Conservation (phyloP, 2,113 vertebrate species). For the Colaptes auratus region DNA sequence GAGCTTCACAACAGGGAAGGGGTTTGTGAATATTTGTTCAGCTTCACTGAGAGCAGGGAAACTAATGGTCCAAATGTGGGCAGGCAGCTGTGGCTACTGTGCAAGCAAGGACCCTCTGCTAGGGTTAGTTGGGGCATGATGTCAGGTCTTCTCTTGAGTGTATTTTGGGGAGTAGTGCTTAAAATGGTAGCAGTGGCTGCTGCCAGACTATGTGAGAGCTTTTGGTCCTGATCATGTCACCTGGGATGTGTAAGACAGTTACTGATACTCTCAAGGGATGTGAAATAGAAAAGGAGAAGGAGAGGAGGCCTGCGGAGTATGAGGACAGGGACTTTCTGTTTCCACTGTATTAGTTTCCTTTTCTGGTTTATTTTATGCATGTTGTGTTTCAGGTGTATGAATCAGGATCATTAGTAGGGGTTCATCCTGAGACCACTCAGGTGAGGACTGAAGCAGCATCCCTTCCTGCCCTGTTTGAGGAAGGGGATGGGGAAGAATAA, state of each 20-base stretch:
- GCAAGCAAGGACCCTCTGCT: neutral
- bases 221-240: neutral
- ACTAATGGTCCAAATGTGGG: accelerated
- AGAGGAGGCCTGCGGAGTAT: neutral
- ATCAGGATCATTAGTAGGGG: neutral
- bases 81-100: neutral
- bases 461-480: neutral
- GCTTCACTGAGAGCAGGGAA: neutral
- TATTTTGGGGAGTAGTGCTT: neutral
- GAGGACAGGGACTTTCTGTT: neutral
- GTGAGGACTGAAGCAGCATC: neutral
- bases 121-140: neutral
- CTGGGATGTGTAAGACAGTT: neutral
- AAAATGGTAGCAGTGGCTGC: neutral
- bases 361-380: neutral
- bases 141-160: neutral
- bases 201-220: neutral
- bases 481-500: neutral
- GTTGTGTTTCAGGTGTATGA: constrained; percentile 8
- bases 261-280: neutral
- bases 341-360: neutral
- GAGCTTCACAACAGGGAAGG: neutral
- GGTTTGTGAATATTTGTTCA: neutral
- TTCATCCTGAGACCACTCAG: neutral
- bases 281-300: neutral